A percentile compares a stretch with the other conserved stretches of the same genome.
Evolutionary conservation across 2,113 vertebrate species (phyloP).

Genomic region (Setophaga kirtlandii): DNA sequence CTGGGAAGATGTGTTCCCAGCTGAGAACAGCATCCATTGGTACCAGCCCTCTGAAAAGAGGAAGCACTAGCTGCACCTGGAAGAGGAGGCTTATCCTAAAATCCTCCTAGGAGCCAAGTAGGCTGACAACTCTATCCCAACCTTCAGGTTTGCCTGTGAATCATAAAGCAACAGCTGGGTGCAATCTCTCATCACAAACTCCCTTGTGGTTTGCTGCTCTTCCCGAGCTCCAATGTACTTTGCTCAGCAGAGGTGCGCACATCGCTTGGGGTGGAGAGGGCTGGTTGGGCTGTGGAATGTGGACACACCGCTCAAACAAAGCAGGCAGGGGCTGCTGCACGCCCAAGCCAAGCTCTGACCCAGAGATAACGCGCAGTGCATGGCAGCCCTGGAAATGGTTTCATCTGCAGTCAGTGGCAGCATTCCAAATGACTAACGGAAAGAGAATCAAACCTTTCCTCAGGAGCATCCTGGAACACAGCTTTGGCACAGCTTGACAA

Average conservation of each 20-base stretch:
- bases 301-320: neutral
- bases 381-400: neutral
- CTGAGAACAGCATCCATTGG: neutral
- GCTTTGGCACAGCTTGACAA: neutral
- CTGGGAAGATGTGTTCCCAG: neutral
- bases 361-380: neutral
- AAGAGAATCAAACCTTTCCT: slow-evolving; percentile 5
- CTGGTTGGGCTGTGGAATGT: neutral
- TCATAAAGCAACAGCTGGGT: neutral
- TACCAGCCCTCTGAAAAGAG: neutral
- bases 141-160: neutral
- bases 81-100: neutral
- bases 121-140: neutral
- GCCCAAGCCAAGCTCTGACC: neutral
- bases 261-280: neutral
- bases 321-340: neutral
- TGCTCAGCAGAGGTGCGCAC: neutral
- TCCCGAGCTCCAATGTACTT: fast-evolving
- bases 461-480: neutral
- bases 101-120: neutral
- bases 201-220: neutral
- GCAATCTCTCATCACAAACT: neutral
- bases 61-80: neutral
- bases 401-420: slow-evolving; percentile 15
- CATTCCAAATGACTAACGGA: neutral